Conservation (phyloP, 2,888 invertebrate genomes). For the Ferrisia virgata region DNA sequence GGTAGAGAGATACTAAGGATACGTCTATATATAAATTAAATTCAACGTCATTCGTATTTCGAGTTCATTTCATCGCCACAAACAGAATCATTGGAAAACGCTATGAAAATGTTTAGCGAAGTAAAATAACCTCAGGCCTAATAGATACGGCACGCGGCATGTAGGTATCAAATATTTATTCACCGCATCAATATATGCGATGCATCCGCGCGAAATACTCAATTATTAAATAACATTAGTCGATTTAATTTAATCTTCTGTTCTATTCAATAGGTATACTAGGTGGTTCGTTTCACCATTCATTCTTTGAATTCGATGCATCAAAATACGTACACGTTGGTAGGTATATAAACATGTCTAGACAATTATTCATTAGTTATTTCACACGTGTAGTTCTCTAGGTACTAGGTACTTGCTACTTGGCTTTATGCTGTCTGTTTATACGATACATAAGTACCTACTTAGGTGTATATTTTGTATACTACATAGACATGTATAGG, state of each 20-base stretch:
- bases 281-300: not conserved
- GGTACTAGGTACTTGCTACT: no score
- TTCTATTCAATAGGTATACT: not conserved
- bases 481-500: no score
- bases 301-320: not conserved
- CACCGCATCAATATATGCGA: not conserved
- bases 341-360: not conserved
- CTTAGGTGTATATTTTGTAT: no score
- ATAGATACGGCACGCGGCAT: no score
- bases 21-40: not conserved
- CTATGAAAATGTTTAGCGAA: not conserved
- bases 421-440: not conserved
- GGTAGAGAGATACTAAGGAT: not conserved
- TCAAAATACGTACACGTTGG: not conserved
- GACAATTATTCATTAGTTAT: slow-evolving; percentile 5
- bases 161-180: not conserved
- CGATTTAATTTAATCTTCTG: not conserved
- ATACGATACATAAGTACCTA: no score
- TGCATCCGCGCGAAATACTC: not conserved
- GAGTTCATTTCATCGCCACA: not conserved
- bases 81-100: not conserved
- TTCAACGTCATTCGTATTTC: not conserved
- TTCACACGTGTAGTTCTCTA: not conserved
- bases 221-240: not conserved
- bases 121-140: not conserved